Evolutionary conservation across 2,888 invertebrate species (phyloP).

Genomic region (Malachius bipustulatus): DNA sequence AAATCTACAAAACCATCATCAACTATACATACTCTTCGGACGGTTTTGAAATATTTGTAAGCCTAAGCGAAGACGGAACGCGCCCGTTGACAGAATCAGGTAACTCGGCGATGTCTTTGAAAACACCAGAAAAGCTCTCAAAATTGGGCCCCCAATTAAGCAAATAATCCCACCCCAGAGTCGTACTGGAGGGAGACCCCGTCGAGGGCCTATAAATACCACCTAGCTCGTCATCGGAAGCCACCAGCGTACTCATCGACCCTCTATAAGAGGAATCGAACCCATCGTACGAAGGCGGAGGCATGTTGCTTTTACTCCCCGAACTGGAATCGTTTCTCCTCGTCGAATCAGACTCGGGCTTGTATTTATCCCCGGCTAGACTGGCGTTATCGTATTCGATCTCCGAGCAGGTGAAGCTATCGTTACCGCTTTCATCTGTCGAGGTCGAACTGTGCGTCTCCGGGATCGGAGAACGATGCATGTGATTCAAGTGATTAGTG

Average conservation of each 20-base stretch:
- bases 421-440: slow-evolving; percentile 89
- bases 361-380: slow-evolving; percentile 63
- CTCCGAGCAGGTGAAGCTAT: slow-evolving; percentile 96
- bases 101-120: slow-evolving; percentile 90
- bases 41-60: slow-evolving; percentile 72
- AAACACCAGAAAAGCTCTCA: slow-evolving; percentile 89
- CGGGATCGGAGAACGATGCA: slow-evolving; percentile 56
- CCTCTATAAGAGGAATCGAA: slow-evolving; percentile 91
- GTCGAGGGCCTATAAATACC: slow-evolving; percentile 67
- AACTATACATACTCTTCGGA: slow-evolving; percentile 78
- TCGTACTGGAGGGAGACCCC: slow-evolving; percentile 63
- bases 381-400: slow-evolving; percentile 93
- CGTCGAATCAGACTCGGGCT: slow-evolving; percentile 28
- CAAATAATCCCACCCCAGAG: slow-evolving; percentile 87
- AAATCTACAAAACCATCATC: slow-evolving; percentile 14
- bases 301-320: slow-evolving; percentile 49
- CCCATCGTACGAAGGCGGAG: slow-evolving; percentile 75
- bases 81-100: slow-evolving; percentile 71
- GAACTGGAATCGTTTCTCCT: slow-evolving; percentile 31
- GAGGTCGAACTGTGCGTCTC: slow-evolving; percentile 68
- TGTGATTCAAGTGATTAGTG: slow-evolving; percentile 54
- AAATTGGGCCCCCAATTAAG: slow-evolving; percentile 96
- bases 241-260: slow-evolving; percentile 84
- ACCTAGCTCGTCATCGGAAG: slow-evolving; percentile 83
- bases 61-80: slow-evolving; percentile 59